Conservation (phyloP, 2,113 vertebrate genomes). For the Puffinus mauretanicus region DNA sequence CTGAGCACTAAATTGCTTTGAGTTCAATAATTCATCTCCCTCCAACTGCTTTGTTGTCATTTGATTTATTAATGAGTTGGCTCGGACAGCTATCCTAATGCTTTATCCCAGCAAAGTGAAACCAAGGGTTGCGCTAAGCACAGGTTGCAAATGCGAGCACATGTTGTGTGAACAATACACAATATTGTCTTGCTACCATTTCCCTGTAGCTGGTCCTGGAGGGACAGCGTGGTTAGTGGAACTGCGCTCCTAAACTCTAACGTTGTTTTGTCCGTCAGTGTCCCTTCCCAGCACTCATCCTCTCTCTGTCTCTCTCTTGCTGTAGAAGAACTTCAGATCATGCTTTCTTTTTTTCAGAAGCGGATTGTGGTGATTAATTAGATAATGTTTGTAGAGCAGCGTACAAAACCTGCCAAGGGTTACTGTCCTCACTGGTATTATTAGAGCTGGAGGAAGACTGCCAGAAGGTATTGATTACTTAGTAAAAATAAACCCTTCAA, state of each 20-base stretch:
- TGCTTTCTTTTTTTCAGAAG: background rate
- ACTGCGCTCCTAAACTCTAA: background rate
- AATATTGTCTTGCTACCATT: background rate
- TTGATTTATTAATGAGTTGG: slow-evolving; percentile 35
- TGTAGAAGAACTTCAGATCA: background rate
- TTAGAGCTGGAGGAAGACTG: slow-evolving; percentile 6
- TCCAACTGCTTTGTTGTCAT: slow-evolving; percentile 21
- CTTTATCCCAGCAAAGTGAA: background rate
- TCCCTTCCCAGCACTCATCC: background rate
- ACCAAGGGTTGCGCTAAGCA: background rate
- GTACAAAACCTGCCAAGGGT: background rate
- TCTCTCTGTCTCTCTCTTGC: background rate
- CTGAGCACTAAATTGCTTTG: slow-evolving; percentile 20
- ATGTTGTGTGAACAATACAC: background rate
- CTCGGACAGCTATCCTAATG: background rate
- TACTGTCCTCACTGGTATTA: background rate
- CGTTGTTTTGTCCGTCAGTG: background rate
- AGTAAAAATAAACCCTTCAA: slow-evolving; percentile 50
- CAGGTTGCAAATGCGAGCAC: background rate
- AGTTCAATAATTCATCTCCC: slow-evolving; percentile 29
- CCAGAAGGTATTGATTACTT: slow-evolving; percentile 45
- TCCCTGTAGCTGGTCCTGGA: background rate
- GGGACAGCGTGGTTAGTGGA: background rate
- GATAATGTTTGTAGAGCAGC: background rate
- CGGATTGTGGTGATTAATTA: background rate